Evolutionary conservation across 1,140 invertebrate species (phyloP), one percentile per base, ranked within the genome.

Genomic region (Drosophila jambulina): DNA sequence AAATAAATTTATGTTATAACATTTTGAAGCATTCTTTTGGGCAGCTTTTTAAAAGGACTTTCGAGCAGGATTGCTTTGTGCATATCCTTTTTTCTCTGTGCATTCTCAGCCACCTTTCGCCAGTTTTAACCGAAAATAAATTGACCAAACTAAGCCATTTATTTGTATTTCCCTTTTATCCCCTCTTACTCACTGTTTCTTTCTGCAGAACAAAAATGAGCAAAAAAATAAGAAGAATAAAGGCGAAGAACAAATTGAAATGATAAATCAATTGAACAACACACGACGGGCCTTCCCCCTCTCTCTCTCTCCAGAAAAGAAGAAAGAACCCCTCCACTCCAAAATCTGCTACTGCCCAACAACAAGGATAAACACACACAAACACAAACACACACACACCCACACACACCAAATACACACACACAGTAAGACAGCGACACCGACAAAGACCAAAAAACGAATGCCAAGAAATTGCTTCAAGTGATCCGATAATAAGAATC

Each of bases 401-500:
- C 10, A 67, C 32, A 70, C 27, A 32, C 19, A 23, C 12, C 9
- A n/a, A n/a, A n/a, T n/a, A 62, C 34, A 78, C 17, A 62, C 43
- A 60, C 42, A 53, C 21, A 63, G 29, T 5, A 27, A 63, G 19
- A 69, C 40, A 75, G 27, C 19, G 5, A 53, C 29, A 62, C 40
- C 49, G 9, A 42, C 29, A 75, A 75, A 75, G 69, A 75, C 70
- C 82, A 80, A 84, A 81, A 54, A 19, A 72, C 70, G 61, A 85
- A 82, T 80, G 79, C 71, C 76, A 88, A 49, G 64, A 87, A 87
- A 80, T 84, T 87, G 84, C 84, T 87, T 88, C 84, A 87, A 87
- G 84, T 87, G 84, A 87, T 87, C 84, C 84, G 84, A 87, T 87
- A 87, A 87, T 87, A 87, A 87, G 80, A 87, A 83, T 87, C 84